Evolutionary conservation across 2,888 invertebrate genomes (phyloP).

Genomic region (Drosophila falleni): DNA sequence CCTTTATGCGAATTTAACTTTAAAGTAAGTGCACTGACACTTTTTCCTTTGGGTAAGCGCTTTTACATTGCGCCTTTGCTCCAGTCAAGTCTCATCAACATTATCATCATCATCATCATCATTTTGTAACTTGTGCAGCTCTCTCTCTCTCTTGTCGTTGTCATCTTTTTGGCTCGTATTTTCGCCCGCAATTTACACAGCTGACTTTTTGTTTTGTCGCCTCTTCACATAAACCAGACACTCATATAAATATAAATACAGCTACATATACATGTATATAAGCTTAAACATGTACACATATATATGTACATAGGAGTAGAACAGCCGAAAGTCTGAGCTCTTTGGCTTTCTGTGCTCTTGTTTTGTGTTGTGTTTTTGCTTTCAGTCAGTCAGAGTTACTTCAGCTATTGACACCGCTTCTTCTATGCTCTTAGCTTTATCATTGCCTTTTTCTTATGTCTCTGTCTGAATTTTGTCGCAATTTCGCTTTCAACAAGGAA

Average conservation of each 20-base stretch:
- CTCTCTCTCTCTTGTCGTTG: constrained; percentile 21
- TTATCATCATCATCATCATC: constrained; percentile 25
- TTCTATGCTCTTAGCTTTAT: constrained; percentile 9
- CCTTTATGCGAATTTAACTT: constrained; percentile 34
- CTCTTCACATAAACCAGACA: constrained; percentile 45
- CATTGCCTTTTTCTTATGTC: constrained; percentile 6
- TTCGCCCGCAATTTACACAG: constrained; percentile 57
- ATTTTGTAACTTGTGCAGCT: constrained; percentile 24
- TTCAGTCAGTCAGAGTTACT: constrained; percentile 39
- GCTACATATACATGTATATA: constrained; percentile 3
- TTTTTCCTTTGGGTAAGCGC: constrained; percentile 32
- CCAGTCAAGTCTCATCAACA: constrained; percentile 54
- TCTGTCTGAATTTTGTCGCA: constrained; percentile 7
- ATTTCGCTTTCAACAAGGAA: constrained; percentile 47
- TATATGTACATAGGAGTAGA: constrained; percentile 20
- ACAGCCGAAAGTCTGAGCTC: constrained; percentile 42
- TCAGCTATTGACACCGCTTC: constrained; percentile 57
- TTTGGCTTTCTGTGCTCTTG: constrained; percentile 35
- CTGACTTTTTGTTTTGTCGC: constrained; percentile 60
- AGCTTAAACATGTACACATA: constrained; percentile 2
- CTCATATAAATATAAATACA: constrained; percentile 27
- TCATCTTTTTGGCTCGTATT: constrained; percentile 32
- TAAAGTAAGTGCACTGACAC: constrained; percentile 21
- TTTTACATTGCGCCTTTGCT: constrained; percentile 44
- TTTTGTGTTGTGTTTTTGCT: constrained; percentile 42